Evolutionary conservation across 2,888 invertebrate species (phyloP), one percentile per base, ranked within the genome.

Genomic region (Himalopsyche anomala): DNA sequence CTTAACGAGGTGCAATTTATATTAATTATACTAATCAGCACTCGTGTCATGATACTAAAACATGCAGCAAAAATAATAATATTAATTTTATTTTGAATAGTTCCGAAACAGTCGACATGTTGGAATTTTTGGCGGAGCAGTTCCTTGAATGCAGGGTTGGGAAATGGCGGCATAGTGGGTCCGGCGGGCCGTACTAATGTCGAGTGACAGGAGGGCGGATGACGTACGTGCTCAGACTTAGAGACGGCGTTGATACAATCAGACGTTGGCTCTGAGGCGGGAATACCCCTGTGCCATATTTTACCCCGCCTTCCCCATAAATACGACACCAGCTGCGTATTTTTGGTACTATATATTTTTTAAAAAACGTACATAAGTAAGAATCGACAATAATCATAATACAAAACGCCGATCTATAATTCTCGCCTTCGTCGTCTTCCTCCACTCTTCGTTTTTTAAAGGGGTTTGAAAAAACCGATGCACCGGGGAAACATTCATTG

Each of bases 221-320:
- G 86, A 86, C 74, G 86, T 84, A 86, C 86, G 86, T 86, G 86
- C 86, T 54, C 86, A 69, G 86, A 86, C 83, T 86, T 62, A 19
- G 62, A 62, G 81, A 42, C 74, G n/a, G 69, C 84, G 84, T 28
- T 62, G 62, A 62, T 81, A 84, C 86, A 84, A 86, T 86, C 86
- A 86, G 84, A 62, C 62, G 62, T 4, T 62, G 62, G 8, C 62
- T 62, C 62, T 11, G 62, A 62, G 62, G 62, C 62, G 62, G 62
- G 19, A 62, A 62, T 62, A 28, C 62, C 19, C 15, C 62, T 19
- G 62, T 28, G 28, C 62, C 62, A 62, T 62, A 62, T 62, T 62
- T 62, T 11, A 19, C 62, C 19, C 19, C 28, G 28, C 8, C 2
- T 19, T 28, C 62, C 19, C 62, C 51, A 15, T 51, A 51, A 51